These are phyloP conservation scores for Brachyptera risi DNA, from an alignment of 2,888 invertebrate genomes.

Conservation along the genomic window DNA sequence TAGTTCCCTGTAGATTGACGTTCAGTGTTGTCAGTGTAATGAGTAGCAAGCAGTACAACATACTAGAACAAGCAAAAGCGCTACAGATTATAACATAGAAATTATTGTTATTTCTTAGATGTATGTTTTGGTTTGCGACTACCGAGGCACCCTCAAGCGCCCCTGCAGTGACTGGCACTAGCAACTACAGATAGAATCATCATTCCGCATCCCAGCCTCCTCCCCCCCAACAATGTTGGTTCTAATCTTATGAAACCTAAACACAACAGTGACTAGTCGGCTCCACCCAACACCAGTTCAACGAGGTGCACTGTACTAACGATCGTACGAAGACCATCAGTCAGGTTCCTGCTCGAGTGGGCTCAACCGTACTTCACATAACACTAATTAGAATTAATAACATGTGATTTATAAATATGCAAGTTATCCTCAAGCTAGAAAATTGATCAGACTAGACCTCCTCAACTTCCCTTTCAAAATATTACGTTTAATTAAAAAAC, in stretches of 20 bases:
- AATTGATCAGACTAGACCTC: slow-evolving; percentile 24
- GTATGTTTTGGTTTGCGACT: no score
- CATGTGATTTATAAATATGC: no score
- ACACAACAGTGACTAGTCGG: slow-evolving; percentile 19
- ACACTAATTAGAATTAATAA: no score
- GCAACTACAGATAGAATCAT: no score
- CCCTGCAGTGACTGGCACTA: no score
- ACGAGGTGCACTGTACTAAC: no score
- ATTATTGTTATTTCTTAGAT: neutral
- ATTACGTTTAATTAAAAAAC: slow-evolving; percentile 32
- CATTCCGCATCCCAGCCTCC: slow-evolving; percentile 34
- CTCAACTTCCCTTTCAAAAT: slow-evolving; percentile 31
- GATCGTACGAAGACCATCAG: no score
- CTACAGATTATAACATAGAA: slow-evolving; percentile 22
- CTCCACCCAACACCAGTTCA: no score
- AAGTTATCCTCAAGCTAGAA: no score
- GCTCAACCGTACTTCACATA: no score
- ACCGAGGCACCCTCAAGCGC: no score
- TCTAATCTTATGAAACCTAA: slow-evolving; percentile 17
- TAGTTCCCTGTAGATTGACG: neutral
- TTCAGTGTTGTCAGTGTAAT: slow-evolving; percentile 25
- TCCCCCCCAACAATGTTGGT: slow-evolving; percentile 25
- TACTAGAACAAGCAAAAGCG: slow-evolving; percentile 31
- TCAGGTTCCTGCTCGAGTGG: no score
- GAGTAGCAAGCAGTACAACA: slow-evolving; percentile 29